These are phyloP conservation scores for Andrena dorsata DNA, from an alignment of 2,888 invertebrate species.

Conservation along the genomic window DNA sequence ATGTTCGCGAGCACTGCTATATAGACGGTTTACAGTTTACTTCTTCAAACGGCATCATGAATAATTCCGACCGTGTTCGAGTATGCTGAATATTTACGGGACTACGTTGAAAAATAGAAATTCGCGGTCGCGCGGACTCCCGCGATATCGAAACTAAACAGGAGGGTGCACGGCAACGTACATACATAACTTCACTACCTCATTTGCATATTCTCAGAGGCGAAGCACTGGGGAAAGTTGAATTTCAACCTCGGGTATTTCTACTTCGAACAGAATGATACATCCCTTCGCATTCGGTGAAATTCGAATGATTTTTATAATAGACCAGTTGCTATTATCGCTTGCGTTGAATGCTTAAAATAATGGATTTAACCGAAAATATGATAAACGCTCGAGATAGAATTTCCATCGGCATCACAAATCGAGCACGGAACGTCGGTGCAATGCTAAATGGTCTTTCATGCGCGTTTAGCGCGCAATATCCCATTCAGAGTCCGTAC, in stretches of 20 bases:
- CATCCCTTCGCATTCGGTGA: not conserved
- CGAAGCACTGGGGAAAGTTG: not conserved
- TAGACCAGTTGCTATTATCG: not conserved
- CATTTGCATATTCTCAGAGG: constrained; percentile 27
- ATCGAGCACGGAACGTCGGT: not conserved
- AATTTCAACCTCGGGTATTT: constrained; percentile 4
- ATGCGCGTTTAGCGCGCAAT: constrained; percentile 33
- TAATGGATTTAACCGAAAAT: constrained; percentile 5
- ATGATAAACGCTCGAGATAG: not conserved
- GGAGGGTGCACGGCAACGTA: not conserved
- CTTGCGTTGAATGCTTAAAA: not conserved
- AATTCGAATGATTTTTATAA: not conserved
- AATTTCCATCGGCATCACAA: constrained; percentile 8
- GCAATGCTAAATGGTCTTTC: constrained; percentile 18
- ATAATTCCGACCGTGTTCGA: constrained; percentile 40
- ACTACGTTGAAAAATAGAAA: constrained; percentile 33
- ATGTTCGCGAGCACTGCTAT: not conserved
- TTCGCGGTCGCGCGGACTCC: not conserved
- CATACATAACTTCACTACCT: not conserved
- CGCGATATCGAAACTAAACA: constrained; percentile 1
- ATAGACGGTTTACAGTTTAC: not conserved
- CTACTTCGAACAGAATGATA: not conserved
- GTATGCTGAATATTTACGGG: constrained; percentile 36
- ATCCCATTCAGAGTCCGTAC: constrained; percentile 11
- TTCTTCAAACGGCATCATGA: constrained; percentile 28